Evolutionary conservation across 2,113 vertebrate species (phyloP), one percentile per base, ranked within the genome.

Genomic region (Cephalopterus ornatus): DNA sequence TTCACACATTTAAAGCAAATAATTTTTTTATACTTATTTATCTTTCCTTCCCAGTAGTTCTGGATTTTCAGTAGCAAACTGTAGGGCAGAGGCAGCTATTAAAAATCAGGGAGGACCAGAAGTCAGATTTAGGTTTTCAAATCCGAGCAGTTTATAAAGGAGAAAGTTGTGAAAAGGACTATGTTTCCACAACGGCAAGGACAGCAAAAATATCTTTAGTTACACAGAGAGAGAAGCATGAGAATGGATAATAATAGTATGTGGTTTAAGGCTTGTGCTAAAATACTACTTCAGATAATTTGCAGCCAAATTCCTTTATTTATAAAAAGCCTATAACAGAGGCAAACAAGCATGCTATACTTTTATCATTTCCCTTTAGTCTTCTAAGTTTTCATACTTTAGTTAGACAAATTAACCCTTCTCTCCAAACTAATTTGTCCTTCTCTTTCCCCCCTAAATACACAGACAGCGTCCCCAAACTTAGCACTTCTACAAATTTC

Each of bases 1-100:
- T 98, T 98, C 88, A 96, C 86, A 94, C 49, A 93, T 97, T 97
- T 98, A 97, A 97, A 98, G 98, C 94, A 98, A 98, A 98, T 98
- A 97, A 94, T 93, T 97, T 91, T 94, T 90, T 72, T 21, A 27
- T 75, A 85, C 93, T 95, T 95, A 94, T 96, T 96, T 95, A 52
- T 89, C 70, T 94, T 93, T 80, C 92, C 81, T 81, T 86, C 63
- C 67, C 78, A 92, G 95, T 66, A 92, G 73, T 90, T 94, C 19
- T 42, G 80, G 88, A 94, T 92, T 95, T 88, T 97, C 75, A 91
- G 63, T 49, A 55, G 85, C 65, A 63, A 92, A 95, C 56, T 85
- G 44, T 59, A 83, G 20, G 92, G 81, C 84, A 91, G 46, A 91
- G 39, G 58, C 62, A 92, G 66, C 52, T 77, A 49, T 52, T 77